A percentile compares a stretch with the other conserved stretches of the same genome.
Evolutionary conservation across 2,113 vertebrate genomes (phyloP).

Genomic region (Chionodraco myersi): DNA sequence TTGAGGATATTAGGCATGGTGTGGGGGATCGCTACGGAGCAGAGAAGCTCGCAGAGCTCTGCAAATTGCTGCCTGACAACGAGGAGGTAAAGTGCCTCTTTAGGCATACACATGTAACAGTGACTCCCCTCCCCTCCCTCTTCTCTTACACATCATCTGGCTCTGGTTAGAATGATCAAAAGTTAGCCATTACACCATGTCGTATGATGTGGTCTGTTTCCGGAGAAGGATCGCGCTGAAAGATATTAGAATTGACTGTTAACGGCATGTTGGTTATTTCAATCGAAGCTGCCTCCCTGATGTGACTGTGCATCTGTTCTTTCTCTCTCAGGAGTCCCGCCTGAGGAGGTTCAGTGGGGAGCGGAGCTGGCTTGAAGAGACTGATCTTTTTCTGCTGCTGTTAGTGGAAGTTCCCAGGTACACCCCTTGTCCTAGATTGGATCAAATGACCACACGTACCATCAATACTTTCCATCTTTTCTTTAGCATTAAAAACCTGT

Average conservation of each 20-base stretch:
- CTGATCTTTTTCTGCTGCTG: slow-evolving; percentile 84
- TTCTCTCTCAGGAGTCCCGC: slow-evolving; percentile 78
- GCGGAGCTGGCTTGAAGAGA: slow-evolving; percentile 79
- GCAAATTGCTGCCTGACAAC: slow-evolving; percentile 83
- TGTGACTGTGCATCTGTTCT: slow-evolving; percentile 46
- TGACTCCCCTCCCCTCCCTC: slow-evolving; percentile 16
- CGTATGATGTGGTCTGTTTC: slow-evolving; percentile 63
- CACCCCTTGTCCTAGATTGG: not conserved
- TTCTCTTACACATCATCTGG: slow-evolving; percentile 61
- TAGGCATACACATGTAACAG: slow-evolving; percentile 35
- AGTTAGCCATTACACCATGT: slow-evolving; percentile 65
- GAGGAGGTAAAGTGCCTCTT: slow-evolving; percentile 80
- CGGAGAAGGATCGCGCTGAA: slow-evolving; percentile 17
- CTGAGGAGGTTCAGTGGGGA: slow-evolving; percentile 80
- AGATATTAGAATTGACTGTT: slow-evolving; percentile 55
- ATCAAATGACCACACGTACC: slow-evolving; percentile 5
- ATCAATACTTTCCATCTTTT: not conserved
- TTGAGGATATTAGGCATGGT: slow-evolving; percentile 83
- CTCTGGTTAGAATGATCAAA: slow-evolving; percentile 73
- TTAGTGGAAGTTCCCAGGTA: slow-evolving; percentile 85
- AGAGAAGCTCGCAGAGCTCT: slow-evolving; percentile 84
- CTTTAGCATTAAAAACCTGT: not conserved
- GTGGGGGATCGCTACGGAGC: slow-evolving; percentile 80
- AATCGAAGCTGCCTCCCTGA: slow-evolving; percentile 22
- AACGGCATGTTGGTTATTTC: slow-evolving; percentile 29